Evolutionary conservation across 1,140 invertebrate genomes (phyloP), one percentile per base, ranked within the genome.

Genomic region (Plectrocnemia conspersa): DNA sequence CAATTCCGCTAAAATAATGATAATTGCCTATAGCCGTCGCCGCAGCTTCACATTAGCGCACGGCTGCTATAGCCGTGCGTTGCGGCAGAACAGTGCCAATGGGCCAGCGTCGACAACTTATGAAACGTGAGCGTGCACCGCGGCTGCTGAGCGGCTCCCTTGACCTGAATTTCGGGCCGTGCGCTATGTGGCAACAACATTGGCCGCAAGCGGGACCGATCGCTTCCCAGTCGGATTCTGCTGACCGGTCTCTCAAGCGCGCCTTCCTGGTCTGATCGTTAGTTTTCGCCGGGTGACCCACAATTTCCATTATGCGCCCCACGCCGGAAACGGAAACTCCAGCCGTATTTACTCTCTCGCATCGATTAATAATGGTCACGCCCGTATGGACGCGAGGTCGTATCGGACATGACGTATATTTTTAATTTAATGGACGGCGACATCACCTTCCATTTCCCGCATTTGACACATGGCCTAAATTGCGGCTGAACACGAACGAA

Each of bases 141-240:
- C 22, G 42, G 22, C 18, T 23, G 5, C 18, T 45, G 5, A 50
- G 33, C 47, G 21, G 13, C 32, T 50, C 33, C 47, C 47, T 50
- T 50, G 47, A 50, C 47, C 47, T 50, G 47, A 35, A 38, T 50
- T n/a, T 23, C 16, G 3, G 19, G 47, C 22, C 47, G 47, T 15
- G n/a, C n/a, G n/a, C n/a, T n/a, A n/a, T 48, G 47, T 50, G 47
- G 47, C 47, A 50, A 50, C 47, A 24, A 35, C 47, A n/a, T n/a
- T n/a, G n/a, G 33, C 22, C 47, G 38, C 47, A 50, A 50, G 47
- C 40, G 47, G 47, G 21, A n/a, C 47, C 33, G 47, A 47, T 35
- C n/a, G n/a, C 27, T 29, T 7, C 32, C 16, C 32, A 15, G 3
- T 33, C 32, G 2, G n/a, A 16, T 36, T 36, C 16, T 13, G 33